Base-by-base conservation (phyloP, 2,888 invertebrate genomes). In the Drosophila dives region DNA sequence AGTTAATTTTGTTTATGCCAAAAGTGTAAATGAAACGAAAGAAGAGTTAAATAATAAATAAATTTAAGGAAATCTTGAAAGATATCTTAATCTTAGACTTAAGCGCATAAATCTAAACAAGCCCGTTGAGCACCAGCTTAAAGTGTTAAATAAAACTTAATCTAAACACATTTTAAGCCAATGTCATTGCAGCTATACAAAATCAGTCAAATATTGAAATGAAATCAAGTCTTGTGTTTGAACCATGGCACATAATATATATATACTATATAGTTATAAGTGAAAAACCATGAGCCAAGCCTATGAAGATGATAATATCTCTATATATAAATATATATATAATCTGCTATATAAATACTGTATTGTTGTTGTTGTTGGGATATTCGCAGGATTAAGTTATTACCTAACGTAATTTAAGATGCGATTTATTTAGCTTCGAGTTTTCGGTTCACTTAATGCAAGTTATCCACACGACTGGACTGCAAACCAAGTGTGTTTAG, bases 221-320 rank as follows among this genome's bases (percentile, higher is more conserved):
- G 72, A 90, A 85, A 85, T 85, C 75, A 83, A 85, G 84, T 85
- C 84, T 85, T 90, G 83, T 64, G 71, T 74, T 72, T 74, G 40
- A 90, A 86, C 77, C 83, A 88, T 85, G 85, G 85, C 85, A 85
- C 90, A 69, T 76, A 70, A 88, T 88, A 74, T 77, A 81, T 61
- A 86, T 85, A 80, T 77, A 77, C 58, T 40, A 45, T 45, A 45
- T 45, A 23, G 45, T 15, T 23, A 15, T 66, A 83, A 72, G 75
- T 80, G 69, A 66, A 80, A 82, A 84, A 86, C 83, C 74, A 79
- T 82, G 88, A 85, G 83, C 86, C 82, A 84, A 87, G 84, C 80
- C 80, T 82, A 84, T 65, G 80, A 79, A 74, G 83, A 76, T 85
- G 71, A 85, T 75, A 61, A 61, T 67, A 51, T 42, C n/a, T 67